Conservation (phyloP, 2,113 vertebrate genomes). For the Lepus europaeus region DNA sequence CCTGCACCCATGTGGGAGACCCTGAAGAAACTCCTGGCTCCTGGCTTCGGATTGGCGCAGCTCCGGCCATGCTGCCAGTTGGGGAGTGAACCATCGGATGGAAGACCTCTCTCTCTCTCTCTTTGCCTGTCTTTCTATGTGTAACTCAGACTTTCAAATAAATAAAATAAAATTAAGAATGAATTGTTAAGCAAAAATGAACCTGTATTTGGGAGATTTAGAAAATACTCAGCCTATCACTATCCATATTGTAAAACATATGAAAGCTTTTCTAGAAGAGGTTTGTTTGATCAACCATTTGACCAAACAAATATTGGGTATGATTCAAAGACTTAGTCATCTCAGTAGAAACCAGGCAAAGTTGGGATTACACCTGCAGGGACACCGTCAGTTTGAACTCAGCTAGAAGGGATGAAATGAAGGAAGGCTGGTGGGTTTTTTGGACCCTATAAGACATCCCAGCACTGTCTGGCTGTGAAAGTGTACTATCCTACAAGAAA, state of each 20-base stretch:
- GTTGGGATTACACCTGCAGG: neutral
- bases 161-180: neutral
- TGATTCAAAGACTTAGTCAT: neutral
- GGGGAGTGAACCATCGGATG: too few species aligned
- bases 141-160: too few species aligned
- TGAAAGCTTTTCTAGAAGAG: conserved; percentile 6
- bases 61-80: too few species aligned
- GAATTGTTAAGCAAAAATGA: neutral
- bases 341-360: neutral
- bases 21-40: too few species aligned
- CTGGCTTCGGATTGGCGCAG: too few species aligned
- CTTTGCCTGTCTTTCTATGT: too few species aligned
- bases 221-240: neutral
- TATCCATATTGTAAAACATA: neutral
- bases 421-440: neutral
- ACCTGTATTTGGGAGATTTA: neutral
- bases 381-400: neutral
- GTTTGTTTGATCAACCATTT: neutral
- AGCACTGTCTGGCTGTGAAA: neutral
- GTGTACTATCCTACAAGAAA: neutral
- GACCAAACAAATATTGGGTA: neutral
- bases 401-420: neutral
- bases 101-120: too few species aligned
- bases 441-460: neutral
- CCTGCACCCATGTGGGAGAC: too few species aligned